Evolutionary conservation across 2,113 vertebrate species (phyloP), one percentile per base, ranked within the genome.

Genomic region (Embiotoca jacksoni): DNA sequence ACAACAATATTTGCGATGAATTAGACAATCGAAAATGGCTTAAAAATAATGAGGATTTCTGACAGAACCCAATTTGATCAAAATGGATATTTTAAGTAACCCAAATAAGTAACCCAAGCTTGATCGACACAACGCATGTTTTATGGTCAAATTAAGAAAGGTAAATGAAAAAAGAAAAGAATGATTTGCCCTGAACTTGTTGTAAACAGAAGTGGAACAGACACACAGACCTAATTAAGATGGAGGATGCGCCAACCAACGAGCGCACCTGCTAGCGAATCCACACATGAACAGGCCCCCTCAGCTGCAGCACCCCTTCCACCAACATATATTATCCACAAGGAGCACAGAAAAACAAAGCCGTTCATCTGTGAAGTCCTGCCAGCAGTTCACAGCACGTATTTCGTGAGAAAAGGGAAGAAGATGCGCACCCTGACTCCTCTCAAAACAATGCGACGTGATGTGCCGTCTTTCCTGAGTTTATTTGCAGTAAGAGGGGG

Each of bases 251-350:
- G 1, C 32, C 10, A 30, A 50, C 70, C 55, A 35, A 55, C 50
- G 31, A 55, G 39, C 74, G 68, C 68, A 89, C 65, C 67, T 84
- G 67, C 67, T 63, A 31, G 55, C 47, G 65, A 61, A 83, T 13
- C n/a, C 77, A 68, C 78, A 83, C 73, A 76, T 70, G 61, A 82
- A 61, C 64, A 32, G 39, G 79, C 44, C 47, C 37, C 73, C 57
- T 66, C 79, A 84, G 74, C 74, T 68, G 32, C 70, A 79, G 70
- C 72, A 52, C 54, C 61, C 60, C 66, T 66, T 49, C 82, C 73
- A 85, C 65, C 69, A 65, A 80, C 61, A 80, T 88, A 81, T 77
- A 83, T 88, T 72, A 85, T 90, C 75, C 83, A 80, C 77, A 65
- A 74, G 74, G 72, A 81, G 66, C 63, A 70, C 52, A 77, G 62